Evolutionary conservation across 2,797 vertebrate species (phyloP).

Genomic region (Myripristis murdjan): DNA sequence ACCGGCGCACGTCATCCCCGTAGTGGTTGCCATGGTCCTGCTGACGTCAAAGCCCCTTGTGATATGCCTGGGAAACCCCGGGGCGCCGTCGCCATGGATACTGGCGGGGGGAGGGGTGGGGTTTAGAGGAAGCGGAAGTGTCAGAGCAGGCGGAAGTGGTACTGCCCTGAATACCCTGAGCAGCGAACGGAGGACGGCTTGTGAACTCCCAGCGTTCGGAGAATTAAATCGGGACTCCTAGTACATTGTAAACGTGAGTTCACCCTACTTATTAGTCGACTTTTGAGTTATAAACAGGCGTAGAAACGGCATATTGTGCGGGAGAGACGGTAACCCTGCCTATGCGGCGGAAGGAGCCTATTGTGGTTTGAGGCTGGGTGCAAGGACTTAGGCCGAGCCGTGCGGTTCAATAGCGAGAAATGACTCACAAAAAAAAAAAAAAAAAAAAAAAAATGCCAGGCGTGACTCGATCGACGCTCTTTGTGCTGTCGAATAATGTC

Average conservation of each 20-base stretch:
- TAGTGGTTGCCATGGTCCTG: constrained; percentile 84
- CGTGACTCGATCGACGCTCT: no score
- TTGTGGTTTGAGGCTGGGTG: constrained; percentile 85
- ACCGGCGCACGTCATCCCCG: constrained; percentile 84
- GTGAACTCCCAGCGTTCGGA: constrained; percentile 83
- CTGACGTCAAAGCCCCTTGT: constrained; percentile 87
- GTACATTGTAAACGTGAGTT: constrained; percentile 85
- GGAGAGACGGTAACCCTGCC: constrained; percentile 38
- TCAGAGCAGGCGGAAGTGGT: constrained; percentile 91
- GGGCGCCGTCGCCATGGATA: constrained; percentile 80
- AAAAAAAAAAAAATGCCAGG: neutral
- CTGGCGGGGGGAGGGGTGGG: constrained; percentile 84
- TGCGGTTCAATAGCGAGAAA: constrained; percentile 58
- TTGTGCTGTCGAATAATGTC: neutral
- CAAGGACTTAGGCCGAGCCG: constrained; percentile 83
- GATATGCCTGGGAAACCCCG: constrained; percentile 84
- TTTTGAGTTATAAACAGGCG: constrained; percentile 14
- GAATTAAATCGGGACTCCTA: constrained; percentile 82
- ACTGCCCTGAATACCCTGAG: constrained; percentile 90
- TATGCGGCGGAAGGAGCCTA: constrained; percentile 83
- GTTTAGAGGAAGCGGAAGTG: constrained; percentile 92
- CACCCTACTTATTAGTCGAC: constrained; percentile 44
- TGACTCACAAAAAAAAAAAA: no score
- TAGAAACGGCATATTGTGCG: neutral
- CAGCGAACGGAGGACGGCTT: constrained; percentile 87